Evolutionary conservation across 2,113 vertebrate genomes (phyloP).

Genomic region (Hemiscyllium ocellatum): DNA sequence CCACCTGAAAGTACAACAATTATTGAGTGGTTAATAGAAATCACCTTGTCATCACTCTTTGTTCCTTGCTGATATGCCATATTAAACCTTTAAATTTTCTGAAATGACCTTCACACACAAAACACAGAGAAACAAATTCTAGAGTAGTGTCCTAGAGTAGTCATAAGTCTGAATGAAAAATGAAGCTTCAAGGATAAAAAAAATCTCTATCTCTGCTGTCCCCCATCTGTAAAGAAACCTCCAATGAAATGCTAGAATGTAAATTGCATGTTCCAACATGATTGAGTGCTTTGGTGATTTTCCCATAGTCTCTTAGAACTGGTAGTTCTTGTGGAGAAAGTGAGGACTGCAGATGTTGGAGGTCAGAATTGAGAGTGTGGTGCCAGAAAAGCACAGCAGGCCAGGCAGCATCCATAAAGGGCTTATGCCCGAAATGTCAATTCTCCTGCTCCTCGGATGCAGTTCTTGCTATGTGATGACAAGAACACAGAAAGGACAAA

Average conservation of each 20-base stretch:
- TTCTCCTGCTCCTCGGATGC: no score
- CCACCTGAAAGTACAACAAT: neutral
- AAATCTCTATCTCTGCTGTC: neutral
- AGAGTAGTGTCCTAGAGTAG: neutral
- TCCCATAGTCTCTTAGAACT: neutral
- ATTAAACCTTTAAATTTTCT: neutral
- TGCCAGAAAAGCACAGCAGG: no score
- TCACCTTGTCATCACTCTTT: neutral
- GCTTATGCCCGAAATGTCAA: no score
- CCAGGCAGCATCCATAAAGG: no score
- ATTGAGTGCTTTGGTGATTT: slow-evolving; percentile 18
- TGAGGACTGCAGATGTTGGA: no score
- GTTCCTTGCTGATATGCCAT: neutral
- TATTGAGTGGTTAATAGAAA: neutral
- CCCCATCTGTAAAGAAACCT: neutral
- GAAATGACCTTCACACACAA: neutral
- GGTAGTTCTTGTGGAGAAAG: neutral
- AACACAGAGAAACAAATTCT: neutral
- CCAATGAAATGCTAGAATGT: neutral
- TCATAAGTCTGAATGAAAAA: neutral
- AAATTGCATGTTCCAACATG: neutral
- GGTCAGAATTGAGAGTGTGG: no score
- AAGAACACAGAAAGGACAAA: neutral
- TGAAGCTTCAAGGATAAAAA: slow-evolving; percentile 19
- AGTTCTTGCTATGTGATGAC: neutral